Base-by-base conservation (phyloP, 1,140 invertebrate genomes). In the Galleria mellonella region DNA sequence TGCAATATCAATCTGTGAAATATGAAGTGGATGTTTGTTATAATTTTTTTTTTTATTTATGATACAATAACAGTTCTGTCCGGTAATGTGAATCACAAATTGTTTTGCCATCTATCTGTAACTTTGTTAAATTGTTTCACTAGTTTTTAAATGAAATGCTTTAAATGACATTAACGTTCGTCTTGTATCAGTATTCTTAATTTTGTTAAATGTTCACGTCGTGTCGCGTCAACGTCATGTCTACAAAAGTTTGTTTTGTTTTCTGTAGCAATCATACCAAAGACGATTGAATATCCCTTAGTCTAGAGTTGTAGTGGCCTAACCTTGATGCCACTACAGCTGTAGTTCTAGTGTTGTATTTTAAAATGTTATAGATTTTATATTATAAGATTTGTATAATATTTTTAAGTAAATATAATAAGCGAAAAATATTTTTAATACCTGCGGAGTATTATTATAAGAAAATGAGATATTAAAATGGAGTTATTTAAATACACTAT, bases 251-350 rank as follows among this genome's bases (percentile, higher is more conserved):
- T 23, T 67, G 48, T 70, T 23, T 77, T 74, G 60, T 71, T 76
- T 75, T 76, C 63, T 73, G 52, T 72, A 72, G 75, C 66, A 79
- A 76, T 78, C 60, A 85, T 85, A 85, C 81, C 81, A 85, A 85
- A 85, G 81, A 85, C 70, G 62, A 72, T 81, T 73, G 76, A 85
- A 81, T 76, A 78, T 81, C 75, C 72, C 66, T 72, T 67, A 66
- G 60, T 48, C 62, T 73, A 71, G 55, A 65, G 57, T 70, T 64
- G 60, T 67, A 64, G 70, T 65, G 57, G 56, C 23, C 17, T 9
- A 10, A 15, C 48, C 32, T 45, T 41, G 32, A 39, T 8, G 40
- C 40, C 53, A 51, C 58, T 69, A 51, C 62, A 57, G 56, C 55
- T 50, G 38, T 57, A 56, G 59, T 57, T 63, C 58, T 78, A 70